Evolutionary conservation across 2,797 vertebrate species (phyloP), one percentile per base, ranked within the genome.

Genomic region (Cynodonichthys magdalenae): DNA sequence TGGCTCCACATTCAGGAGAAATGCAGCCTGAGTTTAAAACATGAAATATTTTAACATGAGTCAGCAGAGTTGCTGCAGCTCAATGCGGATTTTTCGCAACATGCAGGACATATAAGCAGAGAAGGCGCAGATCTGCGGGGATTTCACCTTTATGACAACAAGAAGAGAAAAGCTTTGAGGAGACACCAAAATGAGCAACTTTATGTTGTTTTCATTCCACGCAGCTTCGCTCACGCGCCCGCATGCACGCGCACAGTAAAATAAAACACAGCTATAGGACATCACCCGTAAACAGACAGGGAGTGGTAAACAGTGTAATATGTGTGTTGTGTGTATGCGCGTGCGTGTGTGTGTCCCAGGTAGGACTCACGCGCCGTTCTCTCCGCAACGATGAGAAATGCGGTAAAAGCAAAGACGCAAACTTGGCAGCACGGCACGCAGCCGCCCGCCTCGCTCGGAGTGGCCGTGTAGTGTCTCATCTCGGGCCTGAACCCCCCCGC

Each of bases 311-410:
- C n/a, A 45, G 1, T 3, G 17, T 18, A 9, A 14, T 46, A 24
- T 48, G 52, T 17, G 28, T 28, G 55, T 24, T 15, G 61, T 67
- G 52, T 3, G 34, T 12, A 57, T 17, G 71, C 11, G 75, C 27
- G 34, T 3, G 73, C 27, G 68, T 5, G 31, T 51, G 69, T 18
- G 70, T 67, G 84, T 86, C 81, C 78, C 84, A 85, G 80, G 77
- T 75, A 71, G 74, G 73, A 91, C 93, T 93, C 87, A 94, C 93
- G 81, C 77, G 92, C 89, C 15, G 87, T 89, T 86, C 92, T 90
- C 87, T 94, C 93, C 31, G 90, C 89, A 63, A 93, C 61, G 68
- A 92, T 48, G 69, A 94, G 84, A 47, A 93, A 80, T 84, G 88
- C 91, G 77, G 92, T 92, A 53, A 92, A 89, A 56, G 77, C 71